These are phyloP conservation scores for Antheraea yamamai DNA, from an alignment of 2,888 invertebrate genomes.

Conservation along the genomic window DNA sequence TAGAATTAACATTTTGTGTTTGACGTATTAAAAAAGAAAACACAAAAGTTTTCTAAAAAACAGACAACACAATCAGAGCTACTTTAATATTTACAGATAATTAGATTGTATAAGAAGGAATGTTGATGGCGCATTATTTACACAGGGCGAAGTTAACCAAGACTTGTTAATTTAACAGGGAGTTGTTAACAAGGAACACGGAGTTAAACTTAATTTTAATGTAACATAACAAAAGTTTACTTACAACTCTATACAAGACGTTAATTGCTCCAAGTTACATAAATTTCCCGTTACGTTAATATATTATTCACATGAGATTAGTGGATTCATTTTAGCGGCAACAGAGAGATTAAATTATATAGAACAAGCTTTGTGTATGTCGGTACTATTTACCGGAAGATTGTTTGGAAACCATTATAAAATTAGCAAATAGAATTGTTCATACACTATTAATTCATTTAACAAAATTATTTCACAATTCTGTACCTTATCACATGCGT, in stretches of 20 bases:
- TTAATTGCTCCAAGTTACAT: conserved; percentile 3
- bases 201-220: conserved; percentile 7
- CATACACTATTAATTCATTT: too few relatives aligned
- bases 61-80: not conserved
- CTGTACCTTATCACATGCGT: too few relatives aligned
- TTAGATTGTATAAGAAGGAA: not conserved
- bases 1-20: too few relatives aligned
- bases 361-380: not conserved
- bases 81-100: not conserved
- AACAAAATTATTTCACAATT: too few relatives aligned
- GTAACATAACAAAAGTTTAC: conserved; percentile 11
- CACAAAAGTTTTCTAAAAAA: not conserved
- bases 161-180: conserved; percentile 3
- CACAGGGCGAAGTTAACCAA: not conserved
- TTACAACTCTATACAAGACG: not conserved
- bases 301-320: not conserved
- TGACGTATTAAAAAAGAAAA: not conserved
- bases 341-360: not conserved
- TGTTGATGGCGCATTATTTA: not conserved
- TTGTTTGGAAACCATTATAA: too few relatives aligned
- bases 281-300: not conserved
- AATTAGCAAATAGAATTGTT: too few relatives aligned
- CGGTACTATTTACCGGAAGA: not conserved
- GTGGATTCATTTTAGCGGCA: not conserved
- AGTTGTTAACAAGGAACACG: conserved; percentile 5